Conservation (phyloP, 2,888 invertebrate genomes). For the Callosobruchus maculatus region DNA sequence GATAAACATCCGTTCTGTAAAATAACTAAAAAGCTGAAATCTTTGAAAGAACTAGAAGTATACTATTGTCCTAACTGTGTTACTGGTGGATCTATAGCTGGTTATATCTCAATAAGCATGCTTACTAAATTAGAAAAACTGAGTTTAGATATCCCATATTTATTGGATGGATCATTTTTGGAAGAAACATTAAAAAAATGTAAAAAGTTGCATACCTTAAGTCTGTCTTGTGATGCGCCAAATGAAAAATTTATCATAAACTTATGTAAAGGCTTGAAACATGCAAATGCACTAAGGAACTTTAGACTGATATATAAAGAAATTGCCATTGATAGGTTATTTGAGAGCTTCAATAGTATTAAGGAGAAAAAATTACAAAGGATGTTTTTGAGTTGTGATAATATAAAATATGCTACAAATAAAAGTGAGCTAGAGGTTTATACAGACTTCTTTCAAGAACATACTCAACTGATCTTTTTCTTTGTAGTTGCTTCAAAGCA, state of each 20-base stretch:
- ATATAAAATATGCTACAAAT: neutral
- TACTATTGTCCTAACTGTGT: slow-evolving; percentile 8
- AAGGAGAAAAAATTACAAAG: slow-evolving; percentile 10
- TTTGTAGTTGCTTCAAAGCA: slow-evolving; percentile 6
- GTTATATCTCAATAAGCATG: slow-evolving; percentile 7
- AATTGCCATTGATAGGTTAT: slow-evolving; percentile 10
- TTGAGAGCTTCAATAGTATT: slow-evolving; percentile 7
- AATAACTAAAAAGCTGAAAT: slow-evolving; percentile 10
- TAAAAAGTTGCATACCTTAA: slow-evolving; percentile 8
- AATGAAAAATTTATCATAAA: slow-evolving; percentile 14
- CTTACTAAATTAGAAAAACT: slow-evolving; percentile 12
- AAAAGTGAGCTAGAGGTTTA: slow-evolving; percentile 1
- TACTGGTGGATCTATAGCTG: slow-evolving; percentile 5
- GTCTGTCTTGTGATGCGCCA: slow-evolving; percentile 5
- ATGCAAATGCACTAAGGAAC: slow-evolving; percentile 9
- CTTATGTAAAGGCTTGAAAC: slow-evolving; percentile 9
- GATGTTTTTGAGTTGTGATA: slow-evolving; percentile 15
- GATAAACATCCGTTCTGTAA: slow-evolving; percentile 12
- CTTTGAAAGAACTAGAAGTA: slow-evolving; percentile 13
- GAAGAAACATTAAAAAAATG: slow-evolving; percentile 14
- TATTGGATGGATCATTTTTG: slow-evolving; percentile 13
- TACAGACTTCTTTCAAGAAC: slow-evolving; percentile 7
- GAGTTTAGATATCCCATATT: slow-evolving; percentile 10
- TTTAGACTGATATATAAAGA: slow-evolving; percentile 12
- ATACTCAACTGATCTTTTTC: slow-evolving; percentile 16